phyloP scores from a whole-genome alignment of 1,140 invertebrate species.

The Pseudomyrmex dendroicus region DNA sequence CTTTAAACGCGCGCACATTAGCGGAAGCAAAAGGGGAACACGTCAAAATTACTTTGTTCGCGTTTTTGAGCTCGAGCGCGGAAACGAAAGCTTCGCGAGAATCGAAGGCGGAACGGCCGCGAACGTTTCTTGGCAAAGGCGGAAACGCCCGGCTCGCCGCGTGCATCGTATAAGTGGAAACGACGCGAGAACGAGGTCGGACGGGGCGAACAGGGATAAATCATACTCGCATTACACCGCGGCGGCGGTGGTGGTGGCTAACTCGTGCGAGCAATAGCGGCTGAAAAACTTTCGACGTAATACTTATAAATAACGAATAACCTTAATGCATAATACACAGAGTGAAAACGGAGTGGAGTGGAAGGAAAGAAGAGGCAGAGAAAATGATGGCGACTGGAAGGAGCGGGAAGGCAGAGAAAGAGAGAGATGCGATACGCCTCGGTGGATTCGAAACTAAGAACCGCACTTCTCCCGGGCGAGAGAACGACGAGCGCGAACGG shows the following conservation, averaged over 20 bases:
- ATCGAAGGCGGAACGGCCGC: neutral
- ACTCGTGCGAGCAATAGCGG: conserved; percentile 47
- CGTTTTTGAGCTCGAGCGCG: neutral
- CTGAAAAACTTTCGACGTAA: conserved; percentile 48
- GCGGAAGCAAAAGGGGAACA: neutral
- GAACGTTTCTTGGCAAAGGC: conserved; percentile 11
- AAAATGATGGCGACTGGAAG: conserved; percentile 28
- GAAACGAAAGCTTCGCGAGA: neutral
- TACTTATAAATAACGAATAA: conserved; percentile 71
- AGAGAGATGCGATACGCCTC: conserved; percentile 43
- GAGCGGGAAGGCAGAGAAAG: no score
- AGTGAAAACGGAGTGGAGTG: neutral
- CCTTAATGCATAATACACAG: conserved; percentile 63
- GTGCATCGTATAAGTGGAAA: conserved; percentile 21
- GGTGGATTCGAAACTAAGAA: conserved; percentile 60
- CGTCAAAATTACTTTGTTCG: conserved; percentile 7
- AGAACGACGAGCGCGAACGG: conserved; percentile 45
- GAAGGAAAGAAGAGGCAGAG: neutral
- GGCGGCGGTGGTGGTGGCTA: conserved; percentile 24
- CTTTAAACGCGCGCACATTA: neutral
- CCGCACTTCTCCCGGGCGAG: conserved; percentile 3
- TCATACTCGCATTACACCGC: conserved; percentile 44
- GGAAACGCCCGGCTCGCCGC: conserved; percentile 4
- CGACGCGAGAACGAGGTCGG: neutral
- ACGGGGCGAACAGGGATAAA: conserved; percentile 29